These are phyloP conservation scores for Platerodrilus igneus DNA, from an alignment of 2,888 invertebrate genomes.

Conservation along the genomic window DNA sequence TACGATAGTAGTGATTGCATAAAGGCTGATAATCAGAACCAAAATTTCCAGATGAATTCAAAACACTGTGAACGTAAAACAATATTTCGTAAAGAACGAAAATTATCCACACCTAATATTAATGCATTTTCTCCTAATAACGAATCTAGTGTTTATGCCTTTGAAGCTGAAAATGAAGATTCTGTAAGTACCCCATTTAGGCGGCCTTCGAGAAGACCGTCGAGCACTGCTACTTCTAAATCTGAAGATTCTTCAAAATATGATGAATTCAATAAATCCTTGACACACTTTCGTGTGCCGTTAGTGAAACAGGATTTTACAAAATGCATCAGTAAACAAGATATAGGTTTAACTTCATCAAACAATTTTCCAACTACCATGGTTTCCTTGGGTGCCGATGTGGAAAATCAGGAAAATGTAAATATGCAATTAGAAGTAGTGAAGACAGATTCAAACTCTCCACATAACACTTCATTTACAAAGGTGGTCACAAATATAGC, in stretches of 20 bases:
- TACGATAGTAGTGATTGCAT: too few species aligned
- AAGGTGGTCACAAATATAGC: constrained; percentile 19
- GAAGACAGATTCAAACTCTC: too few species aligned
- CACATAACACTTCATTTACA: constrained; percentile 14
- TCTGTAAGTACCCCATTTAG: constrained; percentile 57
- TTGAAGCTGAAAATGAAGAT: constrained; percentile 62
- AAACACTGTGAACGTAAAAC: constrained; percentile 48
- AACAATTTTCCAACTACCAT: constrained; percentile 46
- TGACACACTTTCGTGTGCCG: constrained; percentile 38
- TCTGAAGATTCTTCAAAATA: constrained; percentile 46
- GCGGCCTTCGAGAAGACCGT: constrained; percentile 49
- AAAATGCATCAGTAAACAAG: constrained; percentile 33
- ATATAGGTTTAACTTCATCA: constrained; percentile 43
- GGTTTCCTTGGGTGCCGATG: too few species aligned
- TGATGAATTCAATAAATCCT: constrained; percentile 36
- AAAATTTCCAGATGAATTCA: constrained; percentile 9
- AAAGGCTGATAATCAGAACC: neutral
- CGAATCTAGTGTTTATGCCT: constrained; percentile 68
- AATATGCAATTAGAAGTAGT: too few species aligned
- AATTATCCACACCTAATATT: constrained; percentile 46
- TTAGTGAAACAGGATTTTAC: constrained; percentile 32
- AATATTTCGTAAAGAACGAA: constrained; percentile 56
- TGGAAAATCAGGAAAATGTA: constrained; percentile 25
- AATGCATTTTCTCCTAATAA: constrained; percentile 65
- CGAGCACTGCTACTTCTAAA: constrained; percentile 47